Conservation (phyloP, 1,140 invertebrate genomes). For the Drosophila sproati region DNA sequence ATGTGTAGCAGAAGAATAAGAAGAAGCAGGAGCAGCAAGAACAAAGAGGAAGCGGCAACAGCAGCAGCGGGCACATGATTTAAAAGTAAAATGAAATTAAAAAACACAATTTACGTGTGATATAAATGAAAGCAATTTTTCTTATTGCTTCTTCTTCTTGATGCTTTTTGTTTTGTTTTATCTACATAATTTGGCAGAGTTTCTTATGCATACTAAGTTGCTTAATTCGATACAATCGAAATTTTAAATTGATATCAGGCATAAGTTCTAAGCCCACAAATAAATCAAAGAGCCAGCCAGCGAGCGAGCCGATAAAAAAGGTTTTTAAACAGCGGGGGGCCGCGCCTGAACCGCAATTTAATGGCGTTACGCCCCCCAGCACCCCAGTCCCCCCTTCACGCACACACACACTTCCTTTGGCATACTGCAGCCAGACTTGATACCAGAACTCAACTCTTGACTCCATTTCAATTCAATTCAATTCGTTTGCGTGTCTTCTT, state of each 20-base stretch:
- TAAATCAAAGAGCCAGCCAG: constrained; percentile 62
- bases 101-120: constrained; percentile 50
- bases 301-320: constrained; percentile 18
- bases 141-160: constrained; percentile 4
- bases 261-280: constrained; percentile 45
- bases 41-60: constrained; percentile 50
- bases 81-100: constrained; percentile 82
- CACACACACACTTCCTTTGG: background rate
- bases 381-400: too few relatives aligned
- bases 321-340: constrained; percentile 30
- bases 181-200: constrained; percentile 13
- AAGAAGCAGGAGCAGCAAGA: constrained; percentile 31
- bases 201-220: constrained; percentile 10
- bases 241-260: constrained; percentile 36
- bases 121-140: constrained; percentile 46
- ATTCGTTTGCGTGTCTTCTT: constrained; percentile 51
- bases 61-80: constrained; percentile 63
- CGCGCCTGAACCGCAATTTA: constrained; percentile 47
- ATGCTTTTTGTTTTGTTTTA: constrained; percentile 15
- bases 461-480: constrained; percentile 61
- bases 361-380: constrained; percentile 72
- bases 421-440: background rate
- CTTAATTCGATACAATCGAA: constrained; percentile 36
- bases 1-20: background rate
- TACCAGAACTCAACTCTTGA: constrained; percentile 12